Evolutionary conservation across 2,888 invertebrate species (phyloP).

Genomic region (Heterodera filipjevi): DNA sequence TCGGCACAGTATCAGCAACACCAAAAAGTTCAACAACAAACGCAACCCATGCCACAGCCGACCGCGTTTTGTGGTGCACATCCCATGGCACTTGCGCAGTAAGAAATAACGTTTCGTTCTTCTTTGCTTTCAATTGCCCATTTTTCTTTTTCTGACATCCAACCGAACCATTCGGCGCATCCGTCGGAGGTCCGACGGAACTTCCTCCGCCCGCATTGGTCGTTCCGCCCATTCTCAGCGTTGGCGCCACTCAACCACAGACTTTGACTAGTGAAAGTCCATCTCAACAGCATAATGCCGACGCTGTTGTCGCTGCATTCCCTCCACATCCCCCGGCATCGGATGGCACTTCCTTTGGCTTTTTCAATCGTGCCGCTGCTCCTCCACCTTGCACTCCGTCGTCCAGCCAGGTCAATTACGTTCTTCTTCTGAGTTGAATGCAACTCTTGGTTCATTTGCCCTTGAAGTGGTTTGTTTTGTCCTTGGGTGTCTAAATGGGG

Average conservation of each 20-base stretch:
- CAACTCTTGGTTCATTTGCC: too few relatives aligned
- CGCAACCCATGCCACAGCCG: background rate
- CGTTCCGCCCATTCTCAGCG: conserved; percentile 29
- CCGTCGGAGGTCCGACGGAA: background rate
- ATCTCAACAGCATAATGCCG: background rate
- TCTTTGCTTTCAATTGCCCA: background rate
- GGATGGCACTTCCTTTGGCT: conserved; percentile 30
- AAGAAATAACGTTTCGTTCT: background rate
- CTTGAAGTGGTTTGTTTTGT: too few relatives aligned
- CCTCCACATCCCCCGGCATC: background rate
- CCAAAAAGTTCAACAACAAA: background rate
- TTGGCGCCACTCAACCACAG: background rate
- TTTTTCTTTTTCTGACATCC: background rate
- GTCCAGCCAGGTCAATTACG: background rate
- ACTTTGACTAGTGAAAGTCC: background rate
- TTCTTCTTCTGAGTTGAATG: too few relatives aligned
- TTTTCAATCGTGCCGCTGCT: conserved; percentile 35
- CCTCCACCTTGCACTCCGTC: conserved; percentile 4
- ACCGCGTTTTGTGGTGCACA: background rate
- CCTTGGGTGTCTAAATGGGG: too few relatives aligned
- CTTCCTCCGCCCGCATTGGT: conserved; percentile 37
- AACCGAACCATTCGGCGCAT: background rate
- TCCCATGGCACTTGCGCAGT: background rate
- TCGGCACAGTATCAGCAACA: conserved; percentile 13
- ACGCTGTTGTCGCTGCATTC: background rate